Evolutionary conservation across 2,797 vertebrate species (phyloP).

Genomic region (Aulostomus chinensis): DNA sequence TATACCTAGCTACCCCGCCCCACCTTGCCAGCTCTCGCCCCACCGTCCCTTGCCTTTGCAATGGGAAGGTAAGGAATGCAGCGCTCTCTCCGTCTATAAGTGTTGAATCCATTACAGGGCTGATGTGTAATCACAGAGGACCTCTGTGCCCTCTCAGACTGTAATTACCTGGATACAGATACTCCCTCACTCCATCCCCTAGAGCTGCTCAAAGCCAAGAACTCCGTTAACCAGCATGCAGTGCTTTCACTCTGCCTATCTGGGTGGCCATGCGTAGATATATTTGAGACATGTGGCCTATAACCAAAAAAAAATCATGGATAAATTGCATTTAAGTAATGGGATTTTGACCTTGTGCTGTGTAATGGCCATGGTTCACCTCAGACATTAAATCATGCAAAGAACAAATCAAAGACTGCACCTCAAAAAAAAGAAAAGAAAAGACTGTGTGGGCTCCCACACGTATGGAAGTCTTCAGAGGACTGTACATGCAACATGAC

Average conservation of each 20-base stretch:
- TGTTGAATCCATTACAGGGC: slow-evolving; percentile 86
- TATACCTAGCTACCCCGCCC: slow-evolving; percentile 76
- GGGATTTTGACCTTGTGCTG: slow-evolving; percentile 60
- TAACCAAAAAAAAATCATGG: slow-evolving; percentile 35
- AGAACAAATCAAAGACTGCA: slow-evolving; percentile 41
- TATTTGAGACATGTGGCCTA: slow-evolving; percentile 48
- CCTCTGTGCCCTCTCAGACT: slow-evolving; percentile 79
- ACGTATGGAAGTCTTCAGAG: background rate
- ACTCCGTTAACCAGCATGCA: slow-evolving; percentile 77
- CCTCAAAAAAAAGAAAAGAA: slow-evolving; percentile 32
- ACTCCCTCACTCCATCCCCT: slow-evolving; percentile 73
- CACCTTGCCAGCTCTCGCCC: slow-evolving; percentile 54
- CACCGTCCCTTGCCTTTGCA: slow-evolving; percentile 51
- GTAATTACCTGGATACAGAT: slow-evolving; percentile 84
- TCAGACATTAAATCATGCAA: slow-evolving; percentile 53
- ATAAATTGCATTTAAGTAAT: slow-evolving; percentile 62
- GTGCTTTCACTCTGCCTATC: slow-evolving; percentile 53
- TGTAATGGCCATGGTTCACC: slow-evolving; percentile 52
- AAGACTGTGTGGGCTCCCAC: slow-evolving; percentile 7
- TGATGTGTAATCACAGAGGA: slow-evolving; percentile 87
- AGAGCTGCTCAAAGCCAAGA: slow-evolving; percentile 67
- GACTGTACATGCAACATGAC: slow-evolving; percentile 26
- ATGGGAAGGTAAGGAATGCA: slow-evolving; percentile 67
- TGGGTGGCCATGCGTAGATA: slow-evolving; percentile 53
- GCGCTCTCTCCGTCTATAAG: slow-evolving; percentile 74